A percentile compares a stretch with the other conserved stretches of the same genome.
These are phyloP conservation scores for Pangasianodon hypophthalmus DNA, from an alignment of 2,113 vertebrate species.

Conservation along the genomic window DNA sequence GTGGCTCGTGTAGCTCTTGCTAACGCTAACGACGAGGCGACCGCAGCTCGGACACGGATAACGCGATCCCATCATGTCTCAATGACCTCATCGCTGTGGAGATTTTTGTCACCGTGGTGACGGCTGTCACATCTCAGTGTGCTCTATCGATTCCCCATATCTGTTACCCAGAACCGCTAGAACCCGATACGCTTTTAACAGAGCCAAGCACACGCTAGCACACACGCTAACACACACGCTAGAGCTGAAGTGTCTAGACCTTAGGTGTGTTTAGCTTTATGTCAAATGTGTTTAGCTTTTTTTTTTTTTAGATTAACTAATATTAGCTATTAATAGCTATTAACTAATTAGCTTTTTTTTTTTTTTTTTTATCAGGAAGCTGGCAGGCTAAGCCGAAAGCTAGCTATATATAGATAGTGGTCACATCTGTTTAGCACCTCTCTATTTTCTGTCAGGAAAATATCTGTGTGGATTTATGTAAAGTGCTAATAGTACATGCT, in stretches of 20 bases:
- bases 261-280: no score
- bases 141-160: slow-evolving; percentile 78
- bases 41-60: slow-evolving; percentile 54
- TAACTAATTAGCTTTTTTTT: background rate
- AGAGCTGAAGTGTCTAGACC: no score
- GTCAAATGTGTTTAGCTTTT: background rate
- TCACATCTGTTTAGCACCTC: background rate
- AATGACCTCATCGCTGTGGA: slow-evolving; percentile 53
- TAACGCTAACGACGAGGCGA: slow-evolving; percentile 18
- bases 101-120: slow-evolving; percentile 63
- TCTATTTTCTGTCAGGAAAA: background rate
- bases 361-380: background rate
- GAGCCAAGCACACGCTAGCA: slow-evolving; percentile 48
- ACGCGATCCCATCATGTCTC: slow-evolving; percentile 59
- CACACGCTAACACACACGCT: background rate
- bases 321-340: no score
- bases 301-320: background rate
- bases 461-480: background rate
- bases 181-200: slow-evolving; percentile 78
- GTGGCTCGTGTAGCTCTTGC: background rate
- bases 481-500: background rate
- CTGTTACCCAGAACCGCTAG: slow-evolving; percentile 74
- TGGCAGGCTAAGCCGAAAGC: background rate
- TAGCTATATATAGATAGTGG: background rate
- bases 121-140: slow-evolving; percentile 69